Conservation (phyloP, 2,113 vertebrate species). For the Scalopus aquaticus region DNA sequence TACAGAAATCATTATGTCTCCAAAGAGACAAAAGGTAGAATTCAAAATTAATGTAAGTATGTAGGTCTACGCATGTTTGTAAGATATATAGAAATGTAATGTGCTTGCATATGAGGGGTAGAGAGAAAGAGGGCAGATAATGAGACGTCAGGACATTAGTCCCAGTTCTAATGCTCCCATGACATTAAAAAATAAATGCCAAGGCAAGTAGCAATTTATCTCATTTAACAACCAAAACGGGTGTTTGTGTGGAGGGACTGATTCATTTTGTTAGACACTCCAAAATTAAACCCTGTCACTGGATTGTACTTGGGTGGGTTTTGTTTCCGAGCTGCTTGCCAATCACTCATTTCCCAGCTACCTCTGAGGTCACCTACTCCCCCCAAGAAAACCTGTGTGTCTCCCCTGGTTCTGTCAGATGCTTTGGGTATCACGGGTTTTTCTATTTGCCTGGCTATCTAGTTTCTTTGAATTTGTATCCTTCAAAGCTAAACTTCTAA, state of each 20-base stretch:
- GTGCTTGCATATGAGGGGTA: background rate
- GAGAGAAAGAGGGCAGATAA: background rate
- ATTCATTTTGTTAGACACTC: background rate
- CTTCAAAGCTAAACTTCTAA: background rate
- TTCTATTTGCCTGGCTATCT: background rate
- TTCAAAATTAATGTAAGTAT: background rate
- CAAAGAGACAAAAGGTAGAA: background rate
- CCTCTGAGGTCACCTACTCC: background rate
- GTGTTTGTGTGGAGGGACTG: fast-evolving
- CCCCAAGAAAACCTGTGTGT: too few relatives aligned
- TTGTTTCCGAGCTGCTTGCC: background rate
- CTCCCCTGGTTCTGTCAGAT: background rate
- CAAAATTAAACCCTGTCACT: background rate
- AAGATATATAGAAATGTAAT: background rate
- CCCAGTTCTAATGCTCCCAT: background rate
- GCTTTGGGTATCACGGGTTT: background rate
- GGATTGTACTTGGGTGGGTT: background rate
- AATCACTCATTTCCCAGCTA: background rate
- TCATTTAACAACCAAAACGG: background rate
- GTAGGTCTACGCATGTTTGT: background rate
- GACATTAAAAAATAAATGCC: background rate
- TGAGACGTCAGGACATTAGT: background rate
- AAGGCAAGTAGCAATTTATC: background rate
- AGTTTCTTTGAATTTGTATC: background rate
- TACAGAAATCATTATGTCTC: background rate